phyloP scores from a whole-genome alignment of 2,113 vertebrate genomes.

The Etia nguti region DNA sequence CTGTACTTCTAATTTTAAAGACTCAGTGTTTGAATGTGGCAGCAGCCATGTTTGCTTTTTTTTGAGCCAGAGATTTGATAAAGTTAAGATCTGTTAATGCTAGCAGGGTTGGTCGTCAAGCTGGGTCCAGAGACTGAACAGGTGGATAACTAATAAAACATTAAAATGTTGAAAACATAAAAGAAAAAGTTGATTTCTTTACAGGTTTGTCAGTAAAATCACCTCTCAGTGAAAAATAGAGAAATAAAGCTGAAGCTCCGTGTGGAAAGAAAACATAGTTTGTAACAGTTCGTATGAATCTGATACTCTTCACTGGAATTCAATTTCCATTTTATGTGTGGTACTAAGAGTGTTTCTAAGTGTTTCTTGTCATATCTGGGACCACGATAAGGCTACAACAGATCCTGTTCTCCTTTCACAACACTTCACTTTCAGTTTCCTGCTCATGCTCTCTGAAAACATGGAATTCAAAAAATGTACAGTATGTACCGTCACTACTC shows the following conservation, averaged over 20 bases:
- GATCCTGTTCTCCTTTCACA: neutral
- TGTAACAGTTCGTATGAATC: neutral
- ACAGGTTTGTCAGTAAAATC: neutral
- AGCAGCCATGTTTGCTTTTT: neutral
- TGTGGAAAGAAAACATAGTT: neutral
- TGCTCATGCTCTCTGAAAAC: neutral
- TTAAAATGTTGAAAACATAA: neutral
- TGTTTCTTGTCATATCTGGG: neutral
- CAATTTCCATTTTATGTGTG: neutral
- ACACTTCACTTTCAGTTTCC: neutral
- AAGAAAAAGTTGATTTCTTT: neutral
- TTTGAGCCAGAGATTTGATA: neutral
- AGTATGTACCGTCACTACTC: neutral
- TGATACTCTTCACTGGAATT: neutral
- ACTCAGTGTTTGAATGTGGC: neutral
- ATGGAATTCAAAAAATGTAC: neutral
- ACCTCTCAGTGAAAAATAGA: neutral
- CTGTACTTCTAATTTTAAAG: neutral
- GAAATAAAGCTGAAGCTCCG: neutral
- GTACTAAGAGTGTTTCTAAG: neutral
- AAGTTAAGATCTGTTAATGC: neutral
- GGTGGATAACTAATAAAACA: neutral
- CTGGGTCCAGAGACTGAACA: neutral
- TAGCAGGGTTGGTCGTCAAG: neutral
- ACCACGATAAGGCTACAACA: neutral